Conservation (phyloP, 2,888 invertebrate genomes). For the Sisyra terminalis region DNA sequence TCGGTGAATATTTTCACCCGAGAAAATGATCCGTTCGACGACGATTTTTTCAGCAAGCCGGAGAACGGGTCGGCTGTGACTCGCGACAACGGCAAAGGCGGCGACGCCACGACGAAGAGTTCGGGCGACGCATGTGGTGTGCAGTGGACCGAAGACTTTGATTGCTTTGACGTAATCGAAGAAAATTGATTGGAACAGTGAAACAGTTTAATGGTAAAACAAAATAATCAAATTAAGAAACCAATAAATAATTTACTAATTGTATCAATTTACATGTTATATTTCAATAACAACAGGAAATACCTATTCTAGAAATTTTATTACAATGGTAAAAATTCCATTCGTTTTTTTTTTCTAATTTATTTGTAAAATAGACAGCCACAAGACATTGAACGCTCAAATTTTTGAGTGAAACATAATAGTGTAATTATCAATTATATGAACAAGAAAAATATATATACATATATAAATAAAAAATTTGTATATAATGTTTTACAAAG, state of each 20-base stretch:
- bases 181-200: too few relatives aligned
- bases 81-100: neutral
- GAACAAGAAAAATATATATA: neutral
- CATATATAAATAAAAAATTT: neutral
- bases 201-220: too few relatives aligned
- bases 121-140: slow-evolving; percentile 2
- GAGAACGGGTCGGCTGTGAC: neutral
- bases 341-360: too few relatives aligned
- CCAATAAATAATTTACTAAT: too few relatives aligned
- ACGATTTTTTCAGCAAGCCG: slow-evolving; percentile 56
- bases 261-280: too few relatives aligned
- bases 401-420: too few relatives aligned
- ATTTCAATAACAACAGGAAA: too few relatives aligned
- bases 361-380: too few relatives aligned
- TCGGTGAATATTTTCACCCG: slow-evolving; percentile 80
- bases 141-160: slow-evolving; percentile 30
- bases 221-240: too few relatives aligned
- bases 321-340: too few relatives aligned
- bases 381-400: too few relatives aligned
- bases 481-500: slow-evolving; percentile 2
- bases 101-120: neutral
- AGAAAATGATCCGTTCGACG: slow-evolving; percentile 77
- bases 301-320: too few relatives aligned
- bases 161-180: slow-evolving; percentile 23
- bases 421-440: neutral